A percentile compares a stretch with the other conserved stretches of the same genome.
phyloP scores from a whole-genome alignment of 2,888 invertebrate genomes.

The Oxycera nigricornis region DNA sequence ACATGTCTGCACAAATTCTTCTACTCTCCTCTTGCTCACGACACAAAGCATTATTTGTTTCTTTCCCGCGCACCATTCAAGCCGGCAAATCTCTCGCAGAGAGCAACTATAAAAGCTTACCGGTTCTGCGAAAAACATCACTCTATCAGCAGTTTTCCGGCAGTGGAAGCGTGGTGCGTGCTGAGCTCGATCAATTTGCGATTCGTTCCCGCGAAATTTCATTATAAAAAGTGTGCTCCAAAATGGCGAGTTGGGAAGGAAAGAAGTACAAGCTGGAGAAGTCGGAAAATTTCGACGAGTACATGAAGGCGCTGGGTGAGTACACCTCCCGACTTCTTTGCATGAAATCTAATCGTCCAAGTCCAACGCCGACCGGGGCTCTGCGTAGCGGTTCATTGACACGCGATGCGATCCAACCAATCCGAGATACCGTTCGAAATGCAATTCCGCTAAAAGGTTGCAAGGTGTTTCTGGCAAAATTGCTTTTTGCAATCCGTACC shows the following conservation, averaged over 20 bases:
- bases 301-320: slow-evolving; percentile 88
- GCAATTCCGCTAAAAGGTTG: no score
- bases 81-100: neutral
- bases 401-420: no score
- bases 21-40: neutral
- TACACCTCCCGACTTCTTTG: slow-evolving; percentile 47
- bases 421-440: neutral
- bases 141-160: neutral
- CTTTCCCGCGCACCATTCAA: neutral
- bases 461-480: no score
- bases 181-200: neutral
- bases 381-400: neutral
- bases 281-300: slow-evolving; percentile 87
- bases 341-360: no score
- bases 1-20: neutral
- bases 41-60: neutral
- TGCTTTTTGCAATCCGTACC: no score
- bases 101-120: neutral
- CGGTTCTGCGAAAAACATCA: neutral
- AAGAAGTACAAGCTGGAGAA: slow-evolving; percentile 82
- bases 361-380: slow-evolving; percentile 42
- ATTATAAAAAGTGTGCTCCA: neutral
- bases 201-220: neutral
- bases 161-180: neutral
- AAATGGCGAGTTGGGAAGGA: slow-evolving; percentile 61